These are phyloP conservation scores for Sula dactylatra DNA, from an alignment of 2,113 vertebrate genomes.

Conservation along the genomic window DNA sequence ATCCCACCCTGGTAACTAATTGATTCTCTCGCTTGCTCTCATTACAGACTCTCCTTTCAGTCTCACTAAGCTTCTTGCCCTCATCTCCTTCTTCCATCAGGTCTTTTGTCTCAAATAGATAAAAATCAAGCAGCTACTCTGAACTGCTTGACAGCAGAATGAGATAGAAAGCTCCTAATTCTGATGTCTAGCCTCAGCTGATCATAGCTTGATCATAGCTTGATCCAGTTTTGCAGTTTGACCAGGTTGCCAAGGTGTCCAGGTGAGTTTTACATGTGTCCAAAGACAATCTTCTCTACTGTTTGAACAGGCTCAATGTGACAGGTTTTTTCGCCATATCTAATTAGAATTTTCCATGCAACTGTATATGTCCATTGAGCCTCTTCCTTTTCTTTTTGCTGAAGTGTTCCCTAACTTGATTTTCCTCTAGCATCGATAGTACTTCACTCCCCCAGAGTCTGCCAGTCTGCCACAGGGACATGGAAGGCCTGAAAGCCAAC, in stretches of 20 bases:
- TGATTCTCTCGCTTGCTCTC: background rate
- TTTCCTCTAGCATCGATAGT: background rate
- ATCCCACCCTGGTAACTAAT: background rate
- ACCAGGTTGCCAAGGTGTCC: background rate
- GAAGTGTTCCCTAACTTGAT: background rate
- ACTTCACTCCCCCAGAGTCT: background rate
- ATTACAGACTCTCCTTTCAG: background rate
- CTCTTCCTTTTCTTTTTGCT: background rate
- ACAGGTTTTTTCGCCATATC: background rate
- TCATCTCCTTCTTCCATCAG: background rate
- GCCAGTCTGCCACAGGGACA: background rate
- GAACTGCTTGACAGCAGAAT: background rate
- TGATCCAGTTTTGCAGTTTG: background rate
- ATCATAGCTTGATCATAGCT: background rate
- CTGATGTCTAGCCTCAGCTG: background rate
- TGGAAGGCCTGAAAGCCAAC: background rate
- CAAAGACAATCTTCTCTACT: background rate
- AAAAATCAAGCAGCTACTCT: background rate
- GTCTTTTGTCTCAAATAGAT: background rate
- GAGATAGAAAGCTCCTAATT: background rate
- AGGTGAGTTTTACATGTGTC: background rate
- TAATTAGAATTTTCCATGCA: background rate
- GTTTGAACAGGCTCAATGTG: background rate
- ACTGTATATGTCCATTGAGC: background rate
- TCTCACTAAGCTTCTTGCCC: background rate